Conservation (phyloP, 2,797 vertebrate species). For the Bradypodion ventrale region DNA sequence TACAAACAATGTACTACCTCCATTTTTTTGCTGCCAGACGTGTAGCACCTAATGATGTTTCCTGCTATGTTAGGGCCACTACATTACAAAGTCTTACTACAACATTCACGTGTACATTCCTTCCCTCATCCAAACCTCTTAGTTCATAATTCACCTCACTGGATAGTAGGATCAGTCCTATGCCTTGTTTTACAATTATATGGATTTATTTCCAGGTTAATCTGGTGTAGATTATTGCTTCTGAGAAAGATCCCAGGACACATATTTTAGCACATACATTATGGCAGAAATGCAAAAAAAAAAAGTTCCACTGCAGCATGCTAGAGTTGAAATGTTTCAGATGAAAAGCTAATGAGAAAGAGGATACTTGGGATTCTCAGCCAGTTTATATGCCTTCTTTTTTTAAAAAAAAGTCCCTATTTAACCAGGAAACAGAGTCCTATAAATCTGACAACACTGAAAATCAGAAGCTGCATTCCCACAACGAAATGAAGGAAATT, state of each 20-base stretch:
- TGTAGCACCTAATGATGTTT: not conserved
- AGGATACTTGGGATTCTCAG: not conserved
- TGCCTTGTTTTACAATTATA: not conserved
- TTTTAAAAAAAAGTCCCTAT: constrained; percentile 28
- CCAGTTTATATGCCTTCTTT: not conserved
- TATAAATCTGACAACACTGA: constrained; percentile 10
- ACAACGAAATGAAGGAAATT: constrained; percentile 48
- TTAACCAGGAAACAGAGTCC: constrained; percentile 44
- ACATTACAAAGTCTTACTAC: not conserved
- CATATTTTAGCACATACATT: not conserved
- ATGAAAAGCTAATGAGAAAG: constrained; percentile 14
- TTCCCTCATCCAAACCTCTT: not conserved
- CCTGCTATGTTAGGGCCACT: not conserved
- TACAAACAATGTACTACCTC: not conserved
- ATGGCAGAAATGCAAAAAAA: not conserved
- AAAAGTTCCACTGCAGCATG: not conserved
- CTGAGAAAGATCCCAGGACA: constrained; percentile 1
- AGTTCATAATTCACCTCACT: not conserved
- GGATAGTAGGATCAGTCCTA: not conserved
- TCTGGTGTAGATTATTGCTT: not conserved
- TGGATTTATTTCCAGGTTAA: not conserved
- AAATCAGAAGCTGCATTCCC: constrained; percentile 37
- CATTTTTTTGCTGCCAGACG: not conserved
- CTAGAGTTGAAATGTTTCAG: not conserved
- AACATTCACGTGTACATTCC: not conserved